A percentile compares a stretch with the other conserved stretches of the same genome.
phyloP scores from a whole-genome alignment of 2,888 invertebrate genomes.

The Amphipoea lucens region DNA sequence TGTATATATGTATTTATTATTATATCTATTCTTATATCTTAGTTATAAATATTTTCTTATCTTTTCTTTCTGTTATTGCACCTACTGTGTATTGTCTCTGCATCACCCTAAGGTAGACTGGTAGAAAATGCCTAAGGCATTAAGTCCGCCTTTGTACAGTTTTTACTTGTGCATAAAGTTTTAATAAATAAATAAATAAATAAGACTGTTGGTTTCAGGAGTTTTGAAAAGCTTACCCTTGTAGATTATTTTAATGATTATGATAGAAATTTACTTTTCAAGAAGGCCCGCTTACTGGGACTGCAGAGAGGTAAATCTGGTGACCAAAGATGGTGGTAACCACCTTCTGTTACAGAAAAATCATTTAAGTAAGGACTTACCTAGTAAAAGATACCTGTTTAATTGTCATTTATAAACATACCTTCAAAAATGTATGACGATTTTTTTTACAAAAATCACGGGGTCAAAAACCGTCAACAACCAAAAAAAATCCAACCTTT shows the following conservation, averaged over 20 bases:
- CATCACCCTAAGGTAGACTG: too few species aligned
- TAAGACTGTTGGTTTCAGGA: background rate
- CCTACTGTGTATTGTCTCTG: too few species aligned
- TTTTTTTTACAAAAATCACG: background rate
- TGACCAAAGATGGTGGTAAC: background rate
- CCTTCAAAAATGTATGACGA: background rate
- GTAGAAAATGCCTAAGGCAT: too few species aligned
- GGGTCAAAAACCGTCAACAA: background rate
- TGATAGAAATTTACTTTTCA: background rate
- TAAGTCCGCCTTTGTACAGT: too few species aligned
- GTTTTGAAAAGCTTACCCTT: background rate
- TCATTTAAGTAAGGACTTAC: background rate
- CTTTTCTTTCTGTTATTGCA: too few species aligned
- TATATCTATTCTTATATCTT: too few species aligned
- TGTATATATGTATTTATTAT: too few species aligned
- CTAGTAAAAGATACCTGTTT: too few species aligned
- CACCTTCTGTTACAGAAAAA: background rate
- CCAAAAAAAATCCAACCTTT: conserved; percentile 10
- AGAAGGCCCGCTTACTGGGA: background rate
- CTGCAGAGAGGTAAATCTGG: background rate
- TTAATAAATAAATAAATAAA: too few species aligned
- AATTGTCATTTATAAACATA: background rate
- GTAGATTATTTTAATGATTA: background rate
- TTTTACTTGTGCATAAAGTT: too few species aligned
- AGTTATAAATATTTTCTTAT: too few species aligned